Base-by-base conservation (phyloP, 2,888 invertebrate species). In the Drosophila subquinaria region DNA sequence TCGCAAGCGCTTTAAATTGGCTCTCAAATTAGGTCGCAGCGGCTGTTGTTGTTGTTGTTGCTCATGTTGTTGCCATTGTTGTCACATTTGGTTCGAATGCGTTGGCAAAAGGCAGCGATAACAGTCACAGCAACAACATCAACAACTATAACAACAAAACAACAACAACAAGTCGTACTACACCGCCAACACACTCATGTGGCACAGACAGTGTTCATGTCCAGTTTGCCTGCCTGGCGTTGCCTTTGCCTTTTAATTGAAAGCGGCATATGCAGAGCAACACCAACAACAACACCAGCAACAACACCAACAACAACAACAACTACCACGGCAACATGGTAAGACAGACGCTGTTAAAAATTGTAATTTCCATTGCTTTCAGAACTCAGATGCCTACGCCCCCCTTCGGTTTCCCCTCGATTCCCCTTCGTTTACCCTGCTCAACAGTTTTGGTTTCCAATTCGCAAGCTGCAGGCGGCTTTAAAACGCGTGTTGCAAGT, bases 161-260 rank as follows among this genome's bases (percentile, higher is more conserved):
- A 23, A 38, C 52, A 15, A 23, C 10, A 30, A 15, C 30, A 30
- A 2, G 30, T 15, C 15, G 63, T 50, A 40, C 65, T 62, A 62
- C 52, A 48, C 74, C 50, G 38, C 38, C 59, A 57, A 42, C 60
- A 72, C 35, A 51, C 57, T 50, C 61, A 70, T 82, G 73, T 76
- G 80, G 64, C 65, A 76, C 50, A 35, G 33, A 69, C 59, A 35
- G 48, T 61, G 76, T 47, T 40, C 47, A 48, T 56, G 52, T 63
- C 57, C 69, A 60, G 36, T 76, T 59, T 60, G 45, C 72, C 47
- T 60, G 45, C 72, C 47, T 67, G 63, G 66, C 56, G 75, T 66
- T 73, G 87, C 71, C 83, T 76, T 47, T 55, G 86, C 79, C 80
- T 89, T 87, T 87, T 87, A 87, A 87, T 87, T 87, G 87, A 87